Percentiles rank a stretch among this genome's conserved stretches.
phyloP scores from a whole-genome alignment of 2,113 vertebrate species.

The Blennius ocellaris region DNA sequence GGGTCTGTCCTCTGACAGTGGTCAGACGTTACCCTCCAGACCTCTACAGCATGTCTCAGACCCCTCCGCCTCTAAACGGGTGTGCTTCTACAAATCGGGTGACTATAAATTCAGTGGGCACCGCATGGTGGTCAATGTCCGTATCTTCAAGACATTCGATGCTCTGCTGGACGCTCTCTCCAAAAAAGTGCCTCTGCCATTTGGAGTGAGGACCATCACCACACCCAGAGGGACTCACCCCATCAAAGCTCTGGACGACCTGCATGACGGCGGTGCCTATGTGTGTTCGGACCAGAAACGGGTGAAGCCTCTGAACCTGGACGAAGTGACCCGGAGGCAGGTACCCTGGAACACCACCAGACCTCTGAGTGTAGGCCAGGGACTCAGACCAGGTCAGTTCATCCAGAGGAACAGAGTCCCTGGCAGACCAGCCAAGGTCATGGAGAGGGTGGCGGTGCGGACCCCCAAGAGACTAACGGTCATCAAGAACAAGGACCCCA shows the following conservation, averaged over 20 bases:
- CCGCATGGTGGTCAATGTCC: slow-evolving; percentile 89
- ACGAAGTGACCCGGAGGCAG: slow-evolving; percentile 84
- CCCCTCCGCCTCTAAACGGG: slow-evolving; percentile 86
- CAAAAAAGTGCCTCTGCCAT: slow-evolving; percentile 92
- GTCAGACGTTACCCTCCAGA: slow-evolving; percentile 72
- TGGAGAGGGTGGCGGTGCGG: slow-evolving; percentile 68
- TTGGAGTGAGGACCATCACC: slow-evolving; percentile 95
- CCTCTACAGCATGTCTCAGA: slow-evolving; percentile 75
- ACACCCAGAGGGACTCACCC: slow-evolving; percentile 90
- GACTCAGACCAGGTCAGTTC: slow-evolving; percentile 35
- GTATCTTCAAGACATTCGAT: slow-evolving; percentile 95
- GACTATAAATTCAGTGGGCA: slow-evolving; percentile 92
- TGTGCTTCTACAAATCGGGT: slow-evolving; percentile 97
- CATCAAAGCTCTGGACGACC: slow-evolving; percentile 88
- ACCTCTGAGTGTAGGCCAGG: slow-evolving; percentile 68
- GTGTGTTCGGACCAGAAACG: slow-evolving; percentile 92
- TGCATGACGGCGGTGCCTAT: slow-evolving; percentile 93
- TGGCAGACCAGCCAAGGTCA: slow-evolving; percentile 63
- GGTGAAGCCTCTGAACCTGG: slow-evolving; percentile 92
- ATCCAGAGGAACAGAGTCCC: slow-evolving; percentile 63
- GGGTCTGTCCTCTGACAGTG: slow-evolving; percentile 79
- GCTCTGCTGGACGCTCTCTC: slow-evolving; percentile 92
- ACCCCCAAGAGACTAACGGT: slow-evolving; percentile 88
- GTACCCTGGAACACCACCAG: slow-evolving; percentile 91
- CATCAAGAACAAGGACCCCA: slow-evolving; percentile 90